Evolutionary conservation across 92 coral and sea anemone genomes (phyloP), one percentile per base, ranked within the genome.

Genomic region (Paragorgia papillata): DNA sequence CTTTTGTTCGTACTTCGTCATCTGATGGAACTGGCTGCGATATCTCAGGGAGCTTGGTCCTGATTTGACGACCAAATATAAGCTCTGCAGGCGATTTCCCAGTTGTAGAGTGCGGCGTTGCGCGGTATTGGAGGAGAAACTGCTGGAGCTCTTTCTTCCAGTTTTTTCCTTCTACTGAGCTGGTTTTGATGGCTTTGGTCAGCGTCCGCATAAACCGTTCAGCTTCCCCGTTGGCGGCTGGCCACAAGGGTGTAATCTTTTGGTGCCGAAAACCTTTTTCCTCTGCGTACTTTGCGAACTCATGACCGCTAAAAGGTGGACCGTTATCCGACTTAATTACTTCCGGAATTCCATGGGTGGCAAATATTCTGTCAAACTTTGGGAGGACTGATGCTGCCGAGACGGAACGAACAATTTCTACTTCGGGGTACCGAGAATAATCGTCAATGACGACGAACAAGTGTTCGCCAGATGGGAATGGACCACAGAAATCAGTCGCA

Each of bases 221-320:
- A 0, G 63, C 83, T 66, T 79, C 83, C 7, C 65, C 46, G 53
- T 65, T 79, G 0, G 83, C 83, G 35, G 60, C 49, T 54, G 84
- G 68, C 84, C 84, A 80, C 13, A 54, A 53, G 0, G 84, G 78
- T 9, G 84, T 80, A 28, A 68, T 67, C 26, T 69, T 69, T 24
- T 75, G 26, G 57, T 80, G 84, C n/a, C 29, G 69, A 46, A 80
- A 80, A 20, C 84, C 84, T 43, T 53, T 69, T 10, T 80, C 48
- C 20, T 66, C 34, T 35, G 84, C 70, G 46, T 29, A 43, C 84
- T 55, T 10, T 32, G n/a, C n/a, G n/a, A n/a, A n/a, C n/a, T n/a
- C n/a, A n/a, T n/a, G n/a, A n/a, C n/a, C n/a, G n/a, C n/a, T 80
- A 25, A 80, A 68, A 19, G 84, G 84, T 25, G 84, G 78, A 14